Percentiles rank a stretch among this genome's conserved stretches.
Evolutionary conservation across 92 coral and sea anemone species (phyloP).

Genomic region (Micromussa lordhowensis): DNA sequence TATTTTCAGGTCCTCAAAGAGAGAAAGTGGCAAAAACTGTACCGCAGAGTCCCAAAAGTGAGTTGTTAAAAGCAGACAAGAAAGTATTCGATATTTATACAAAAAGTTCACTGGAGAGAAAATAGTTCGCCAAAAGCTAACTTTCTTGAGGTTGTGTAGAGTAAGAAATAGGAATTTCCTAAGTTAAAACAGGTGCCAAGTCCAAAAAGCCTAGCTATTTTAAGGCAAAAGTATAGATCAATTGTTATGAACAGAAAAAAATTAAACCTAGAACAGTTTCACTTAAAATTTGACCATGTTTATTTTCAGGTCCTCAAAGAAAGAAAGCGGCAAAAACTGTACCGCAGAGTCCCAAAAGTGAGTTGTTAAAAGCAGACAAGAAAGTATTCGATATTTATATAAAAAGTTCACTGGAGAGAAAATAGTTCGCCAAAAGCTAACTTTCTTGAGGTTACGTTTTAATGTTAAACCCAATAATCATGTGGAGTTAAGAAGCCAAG

Average conservation of each 20-base stretch:
- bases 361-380: slow-evolving; percentile 17
- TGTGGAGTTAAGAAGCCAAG: not conserved
- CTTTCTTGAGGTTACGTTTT: slow-evolving; percentile 12
- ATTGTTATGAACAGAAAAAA: slow-evolving; percentile 22
- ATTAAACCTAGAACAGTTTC: slow-evolving; percentile 9
- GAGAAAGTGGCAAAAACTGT: slow-evolving; percentile 14
- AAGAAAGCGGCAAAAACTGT: slow-evolving; percentile 16
- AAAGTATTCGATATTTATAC: slow-evolving; percentile 3
- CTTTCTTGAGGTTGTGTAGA: slow-evolving; percentile 24
- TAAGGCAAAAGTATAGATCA: slow-evolving; percentile 18
- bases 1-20: slow-evolving; percentile 26
- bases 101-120: slow-evolving; percentile 19
- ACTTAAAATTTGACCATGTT: slow-evolving; percentile 14
- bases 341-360: slow-evolving; percentile 7
- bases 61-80: slow-evolving; percentile 17
- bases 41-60: slow-evolving; percentile 7
- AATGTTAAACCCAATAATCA: slow-evolving; percentile 19
- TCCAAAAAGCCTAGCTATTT: slow-evolving; percentile 13
- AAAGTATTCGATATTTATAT: slow-evolving; percentile 3
- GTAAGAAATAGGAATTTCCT: slow-evolving; percentile 21
- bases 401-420: slow-evolving; percentile 19
- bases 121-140: slow-evolving; percentile 1
- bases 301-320: slow-evolving; percentile 26
- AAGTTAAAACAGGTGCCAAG: slow-evolving; percentile 9
- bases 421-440: slow-evolving; percentile 1